phyloP scores from a whole-genome alignment of 2,888 invertebrate genomes.

The Polyommatus iphigenia region DNA sequence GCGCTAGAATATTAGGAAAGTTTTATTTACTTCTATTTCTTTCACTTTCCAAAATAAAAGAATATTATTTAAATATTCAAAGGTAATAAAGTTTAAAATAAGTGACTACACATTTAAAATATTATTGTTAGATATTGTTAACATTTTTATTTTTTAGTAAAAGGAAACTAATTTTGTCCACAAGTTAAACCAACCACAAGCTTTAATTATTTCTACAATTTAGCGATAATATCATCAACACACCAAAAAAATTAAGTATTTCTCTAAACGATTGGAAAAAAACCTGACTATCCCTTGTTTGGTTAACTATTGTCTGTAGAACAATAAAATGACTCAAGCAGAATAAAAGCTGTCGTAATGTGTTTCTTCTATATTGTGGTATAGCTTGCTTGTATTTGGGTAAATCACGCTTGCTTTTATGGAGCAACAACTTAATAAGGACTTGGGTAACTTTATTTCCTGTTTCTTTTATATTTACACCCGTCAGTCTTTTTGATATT shows the following conservation, averaged over 20 bases:
- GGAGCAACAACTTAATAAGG: neutral
- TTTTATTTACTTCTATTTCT: neutral
- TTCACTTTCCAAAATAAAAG: neutral
- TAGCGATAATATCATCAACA: neutral
- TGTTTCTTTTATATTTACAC: neutral
- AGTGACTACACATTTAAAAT: too few species aligned
- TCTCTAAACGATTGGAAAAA: neutral
- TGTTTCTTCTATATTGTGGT: neutral
- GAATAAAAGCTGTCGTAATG: neutral
- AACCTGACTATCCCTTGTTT: neutral
- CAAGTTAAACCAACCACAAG: neutral
- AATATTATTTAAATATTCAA: neutral
- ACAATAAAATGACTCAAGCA: slow-evolving; percentile 1
- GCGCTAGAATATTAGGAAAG: neutral
- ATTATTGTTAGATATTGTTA: too few species aligned
- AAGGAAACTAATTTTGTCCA: neutral
- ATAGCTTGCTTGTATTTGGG: neutral
- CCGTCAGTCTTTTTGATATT: too few species aligned
- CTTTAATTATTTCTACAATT: too few species aligned
- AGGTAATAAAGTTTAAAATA: neutral
- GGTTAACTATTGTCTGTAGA: neutral
- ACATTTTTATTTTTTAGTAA: too few species aligned
- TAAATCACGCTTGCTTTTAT: neutral
- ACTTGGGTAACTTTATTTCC: neutral
- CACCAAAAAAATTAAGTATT: neutral